Base-by-base conservation (phyloP, 1,140 invertebrate species). In the Sitodiplosis mosellana region DNA sequence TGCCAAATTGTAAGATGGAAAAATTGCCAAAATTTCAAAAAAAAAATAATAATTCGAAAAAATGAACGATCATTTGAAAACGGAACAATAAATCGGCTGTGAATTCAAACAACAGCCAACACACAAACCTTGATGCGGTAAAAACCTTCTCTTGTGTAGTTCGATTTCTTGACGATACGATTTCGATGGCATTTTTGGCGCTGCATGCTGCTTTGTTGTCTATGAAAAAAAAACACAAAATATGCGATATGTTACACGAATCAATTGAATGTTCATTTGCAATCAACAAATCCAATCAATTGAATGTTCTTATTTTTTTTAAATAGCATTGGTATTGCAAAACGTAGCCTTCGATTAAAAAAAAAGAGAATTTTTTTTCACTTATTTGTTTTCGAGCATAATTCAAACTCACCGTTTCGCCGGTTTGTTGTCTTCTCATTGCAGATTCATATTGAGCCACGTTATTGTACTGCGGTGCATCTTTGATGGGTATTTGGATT, bases 401-500 rank as follows among this genome's bases (percentile, higher is more conserved):
- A 37, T 48, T 27, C 7, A 18, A n/a, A 21, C 27, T 33, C 2
- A 12, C 36, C 12, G 34, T 43, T n/a, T 7, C 27, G 37, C 20
- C 56, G 54, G 40, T 58, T 50, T 34, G 67, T 52, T 0, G 66
- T 60, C 52, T 75, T 70, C 55, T 68, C 80, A 58, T 73, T 75
- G 3, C 64, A 57, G 41, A 17, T 21, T 43, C 41, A 43, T 43
- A 43, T 19, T 18, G n/a, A 43, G n/a, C 18, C 18, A 81, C 42
- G 56, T 79, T 82, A 54, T 82, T 77, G 52, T 70, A 76, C 46
- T 69, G 52, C 38, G 72, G 74, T 1, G 74, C 77, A 36, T 64
- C 60, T 11, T 66, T 51, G 4, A 66, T 56, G 0, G 77, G 76
- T 2, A 79, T 27, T 52, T 60, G 59, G 1, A 68, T 54, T 53